A percentile compares a stretch with the other conserved stretches of the same genome.
Evolutionary conservation across 64 coral and sea anemone genomes (phyloP).

Genomic region (Cladopsammia gracilis): DNA sequence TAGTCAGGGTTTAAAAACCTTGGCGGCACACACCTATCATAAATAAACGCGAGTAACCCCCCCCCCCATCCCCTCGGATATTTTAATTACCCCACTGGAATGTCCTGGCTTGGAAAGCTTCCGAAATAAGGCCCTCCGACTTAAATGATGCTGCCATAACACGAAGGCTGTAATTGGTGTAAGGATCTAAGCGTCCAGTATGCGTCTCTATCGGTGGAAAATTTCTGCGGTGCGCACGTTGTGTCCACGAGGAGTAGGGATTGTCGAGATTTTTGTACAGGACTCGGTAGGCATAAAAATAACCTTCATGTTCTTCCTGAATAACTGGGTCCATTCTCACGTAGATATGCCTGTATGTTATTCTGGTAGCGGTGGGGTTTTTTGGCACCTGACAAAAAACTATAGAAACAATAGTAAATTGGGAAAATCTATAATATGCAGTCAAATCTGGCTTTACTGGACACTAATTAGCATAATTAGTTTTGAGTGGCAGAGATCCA

Average conservation of each 20-base stretch:
- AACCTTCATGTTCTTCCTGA: neutral
- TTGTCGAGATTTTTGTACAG: conserved; percentile 33
- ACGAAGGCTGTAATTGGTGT: conserved; percentile 45
- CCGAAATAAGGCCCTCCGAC: conserved; percentile 4
- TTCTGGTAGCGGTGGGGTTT: neutral
- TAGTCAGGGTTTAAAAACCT: too few species aligned
- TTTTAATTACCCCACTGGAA: neutral
- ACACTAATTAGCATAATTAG: too few species aligned
- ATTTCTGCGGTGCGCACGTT: neutral
- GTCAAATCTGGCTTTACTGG: too few species aligned
- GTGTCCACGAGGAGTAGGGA: neutral
- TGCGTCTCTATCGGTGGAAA: neutral
- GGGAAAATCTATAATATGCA: too few species aligned
- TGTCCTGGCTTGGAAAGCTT: neutral
- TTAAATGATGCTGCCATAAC: conserved; percentile 7
- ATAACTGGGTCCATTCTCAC: neutral
- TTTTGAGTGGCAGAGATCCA: too few species aligned
- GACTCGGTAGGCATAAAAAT: conserved; percentile 3
- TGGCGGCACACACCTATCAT: too few species aligned
- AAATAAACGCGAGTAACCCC: too few species aligned
- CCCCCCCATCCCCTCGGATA: too few species aligned
- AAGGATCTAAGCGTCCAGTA: neutral
- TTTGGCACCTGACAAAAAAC: conserved; percentile 35
- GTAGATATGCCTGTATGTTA: neutral
- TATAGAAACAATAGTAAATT: neutral